Conservation (phyloP, 1,140 invertebrate species). For the Drosophila nigrodunni region DNA sequence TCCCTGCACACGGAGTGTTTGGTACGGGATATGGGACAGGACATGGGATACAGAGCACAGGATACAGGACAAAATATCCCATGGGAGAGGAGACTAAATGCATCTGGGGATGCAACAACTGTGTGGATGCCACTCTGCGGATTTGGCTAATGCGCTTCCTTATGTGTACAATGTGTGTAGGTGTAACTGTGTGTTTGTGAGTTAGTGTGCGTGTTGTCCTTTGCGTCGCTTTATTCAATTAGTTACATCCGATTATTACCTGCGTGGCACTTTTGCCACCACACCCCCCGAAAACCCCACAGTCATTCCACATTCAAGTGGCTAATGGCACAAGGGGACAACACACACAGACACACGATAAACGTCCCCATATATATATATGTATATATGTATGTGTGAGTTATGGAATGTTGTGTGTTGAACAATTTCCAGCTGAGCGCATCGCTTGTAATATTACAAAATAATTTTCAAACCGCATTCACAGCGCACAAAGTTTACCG, state of each 20-base stretch:
- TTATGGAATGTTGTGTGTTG: constrained; percentile 68
- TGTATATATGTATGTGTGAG: constrained; percentile 19
- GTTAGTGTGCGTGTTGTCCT: constrained; percentile 54
- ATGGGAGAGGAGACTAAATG: constrained; percentile 24
- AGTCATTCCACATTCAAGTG: constrained; percentile 15
- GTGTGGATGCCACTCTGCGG: constrained; percentile 36
- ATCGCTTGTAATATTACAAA: constrained; percentile 77
- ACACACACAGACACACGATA: constrained; percentile 19
- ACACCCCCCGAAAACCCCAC: background rate
- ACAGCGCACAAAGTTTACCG: constrained; percentile 43
- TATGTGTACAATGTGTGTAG: constrained; percentile 2
- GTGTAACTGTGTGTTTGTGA: constrained; percentile 19
- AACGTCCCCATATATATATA: constrained; percentile 16
- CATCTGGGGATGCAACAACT: constrained; percentile 28
- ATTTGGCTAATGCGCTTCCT: constrained; percentile 59
- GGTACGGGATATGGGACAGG: too few species aligned
- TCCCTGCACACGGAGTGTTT: constrained; percentile 38
- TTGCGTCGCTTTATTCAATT: constrained; percentile 80
- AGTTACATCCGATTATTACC: constrained; percentile 82
- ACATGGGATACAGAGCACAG: background rate
- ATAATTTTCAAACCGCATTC: constrained; percentile 75
- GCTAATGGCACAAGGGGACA: constrained; percentile 53
- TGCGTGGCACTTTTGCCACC: constrained; percentile 46
- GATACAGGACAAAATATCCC: constrained; percentile 17
- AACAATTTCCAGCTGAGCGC: constrained; percentile 78